Conservation (phyloP, 1,140 invertebrate species). For the Parapsyche elsis region DNA sequence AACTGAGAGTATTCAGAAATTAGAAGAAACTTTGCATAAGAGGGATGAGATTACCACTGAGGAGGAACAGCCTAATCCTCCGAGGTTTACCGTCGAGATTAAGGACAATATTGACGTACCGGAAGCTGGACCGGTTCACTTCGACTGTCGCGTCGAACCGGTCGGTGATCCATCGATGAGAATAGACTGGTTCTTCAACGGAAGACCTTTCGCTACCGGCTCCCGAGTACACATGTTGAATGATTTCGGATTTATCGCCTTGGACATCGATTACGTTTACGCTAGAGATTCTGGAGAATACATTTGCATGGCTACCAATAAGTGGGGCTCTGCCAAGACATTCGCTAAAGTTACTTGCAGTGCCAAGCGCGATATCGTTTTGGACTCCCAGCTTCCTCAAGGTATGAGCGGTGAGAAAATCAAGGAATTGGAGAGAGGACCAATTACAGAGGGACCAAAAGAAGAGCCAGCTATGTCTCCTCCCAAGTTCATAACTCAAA, state of each 20-base stretch:
- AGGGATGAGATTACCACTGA: constrained; percentile 83
- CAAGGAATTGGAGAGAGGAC: constrained; percentile 90
- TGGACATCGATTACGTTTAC: constrained; percentile 90
- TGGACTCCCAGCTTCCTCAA: constrained; percentile 91
- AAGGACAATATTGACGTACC: constrained; percentile 84
- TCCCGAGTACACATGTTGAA: constrained; percentile 91
- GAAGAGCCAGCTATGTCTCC: constrained; percentile 74
- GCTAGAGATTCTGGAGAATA: constrained; percentile 88
- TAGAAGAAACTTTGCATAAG: constrained; percentile 90
- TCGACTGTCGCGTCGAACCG: constrained; percentile 91
- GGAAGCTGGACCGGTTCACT: constrained; percentile 90
- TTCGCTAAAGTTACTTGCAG: constrained; percentile 85
- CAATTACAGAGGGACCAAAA: constrained; percentile 77
- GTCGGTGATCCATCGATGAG: constrained; percentile 87
- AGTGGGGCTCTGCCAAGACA: constrained; percentile 86
- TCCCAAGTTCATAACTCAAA: constrained; percentile 88
- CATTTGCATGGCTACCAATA: constrained; percentile 85
- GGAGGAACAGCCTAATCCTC: constrained; percentile 88
- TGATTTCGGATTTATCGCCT: constrained; percentile 92
- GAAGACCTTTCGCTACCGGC: constrained; percentile 86
- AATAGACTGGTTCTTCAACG: constrained; percentile 95
- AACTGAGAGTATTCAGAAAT: constrained; percentile 88
- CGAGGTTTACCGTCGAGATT: constrained; percentile 85
- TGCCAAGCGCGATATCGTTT: constrained; percentile 88
- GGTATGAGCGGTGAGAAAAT: constrained; percentile 93